Conservation (phyloP, 2,113 vertebrate species). For the Seriola rivoliana region DNA sequence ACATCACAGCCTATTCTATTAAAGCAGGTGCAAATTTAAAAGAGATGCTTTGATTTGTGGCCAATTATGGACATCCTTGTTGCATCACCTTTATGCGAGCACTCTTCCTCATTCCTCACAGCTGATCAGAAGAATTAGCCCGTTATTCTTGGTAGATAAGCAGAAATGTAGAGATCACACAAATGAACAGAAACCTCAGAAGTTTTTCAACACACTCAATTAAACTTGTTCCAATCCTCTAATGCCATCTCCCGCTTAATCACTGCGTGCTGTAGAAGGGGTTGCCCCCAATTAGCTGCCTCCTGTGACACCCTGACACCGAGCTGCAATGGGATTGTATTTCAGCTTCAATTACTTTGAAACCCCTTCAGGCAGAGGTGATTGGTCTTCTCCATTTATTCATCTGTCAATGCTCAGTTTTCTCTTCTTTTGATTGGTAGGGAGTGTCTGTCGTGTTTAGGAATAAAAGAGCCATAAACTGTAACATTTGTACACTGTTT, state of each 20-base stretch:
- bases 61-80: constrained; percentile 56
- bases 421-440: background rate
- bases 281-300: constrained; percentile 73
- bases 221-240: constrained; percentile 57
- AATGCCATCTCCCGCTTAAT: constrained; percentile 64
- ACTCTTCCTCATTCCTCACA: constrained; percentile 10
- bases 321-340: constrained; percentile 42
- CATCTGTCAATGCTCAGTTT: background rate
- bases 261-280: constrained; percentile 33
- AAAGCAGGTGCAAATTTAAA: constrained; percentile 65
- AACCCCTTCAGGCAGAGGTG: constrained; percentile 45
- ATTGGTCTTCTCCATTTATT: constrained; percentile 12
- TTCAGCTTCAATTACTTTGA: constrained; percentile 70
- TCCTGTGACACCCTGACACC: constrained; percentile 68
- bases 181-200: constrained; percentile 47
- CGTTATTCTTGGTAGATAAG: constrained; percentile 39
- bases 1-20: constrained; percentile 63
- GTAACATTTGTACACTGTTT: background rate
- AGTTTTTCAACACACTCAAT: constrained; percentile 68
- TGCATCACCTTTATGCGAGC: constrained; percentile 38
- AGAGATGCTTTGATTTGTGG: constrained; percentile 64
- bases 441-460: background rate
- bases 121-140: constrained; percentile 34
- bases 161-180: constrained; percentile 45
- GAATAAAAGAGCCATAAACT: constrained; percentile 26